Percentiles rank a stretch among this genome's conserved stretches.
Evolutionary conservation across 2,888 invertebrate species (phyloP).

Genomic region (Siphlonurus alternatus): DNA sequence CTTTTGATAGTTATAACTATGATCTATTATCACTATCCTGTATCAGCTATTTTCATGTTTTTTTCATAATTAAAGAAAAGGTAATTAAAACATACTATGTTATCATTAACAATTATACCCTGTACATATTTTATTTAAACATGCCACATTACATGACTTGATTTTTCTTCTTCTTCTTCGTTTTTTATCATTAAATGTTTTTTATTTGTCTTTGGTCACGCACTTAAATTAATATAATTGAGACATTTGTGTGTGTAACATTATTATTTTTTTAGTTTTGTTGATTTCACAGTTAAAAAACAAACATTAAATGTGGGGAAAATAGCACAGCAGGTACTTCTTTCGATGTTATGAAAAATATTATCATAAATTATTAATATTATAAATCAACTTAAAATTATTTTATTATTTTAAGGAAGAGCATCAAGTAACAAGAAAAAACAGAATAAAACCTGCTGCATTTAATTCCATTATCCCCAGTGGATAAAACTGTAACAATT

Average conservation of each 20-base stretch:
- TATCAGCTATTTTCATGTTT: too few species aligned
- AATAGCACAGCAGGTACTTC: not conserved
- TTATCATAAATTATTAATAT: not conserved
- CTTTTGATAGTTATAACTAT: too few species aligned
- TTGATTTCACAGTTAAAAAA: not conserved
- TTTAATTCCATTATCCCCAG: too few species aligned
- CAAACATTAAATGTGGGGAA: not conserved
- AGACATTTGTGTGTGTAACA: too few species aligned
- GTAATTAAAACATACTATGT: too few species aligned
- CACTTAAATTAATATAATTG: not conserved
- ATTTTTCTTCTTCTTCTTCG: not conserved
- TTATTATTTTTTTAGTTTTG: too few species aligned
- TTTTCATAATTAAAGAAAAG: too few species aligned
- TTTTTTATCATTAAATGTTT: not conserved
- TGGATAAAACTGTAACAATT: too few species aligned
- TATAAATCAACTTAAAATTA: not conserved
- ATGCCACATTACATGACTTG: not conserved
- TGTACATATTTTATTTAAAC: conserved; percentile 1
- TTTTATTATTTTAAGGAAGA: too few species aligned
- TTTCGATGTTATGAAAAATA: not conserved
- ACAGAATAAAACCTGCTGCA: too few species aligned
- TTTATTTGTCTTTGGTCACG: conserved; percentile 4
- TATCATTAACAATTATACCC: conserved; percentile 1
- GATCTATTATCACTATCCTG: too few species aligned
- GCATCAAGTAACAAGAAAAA: too few species aligned